A percentile compares a stretch with the other conserved stretches of the same genome.
These are phyloP conservation scores for Erebia aethiops DNA, from an alignment of 2,888 invertebrate genomes.

Conservation along the genomic window DNA sequence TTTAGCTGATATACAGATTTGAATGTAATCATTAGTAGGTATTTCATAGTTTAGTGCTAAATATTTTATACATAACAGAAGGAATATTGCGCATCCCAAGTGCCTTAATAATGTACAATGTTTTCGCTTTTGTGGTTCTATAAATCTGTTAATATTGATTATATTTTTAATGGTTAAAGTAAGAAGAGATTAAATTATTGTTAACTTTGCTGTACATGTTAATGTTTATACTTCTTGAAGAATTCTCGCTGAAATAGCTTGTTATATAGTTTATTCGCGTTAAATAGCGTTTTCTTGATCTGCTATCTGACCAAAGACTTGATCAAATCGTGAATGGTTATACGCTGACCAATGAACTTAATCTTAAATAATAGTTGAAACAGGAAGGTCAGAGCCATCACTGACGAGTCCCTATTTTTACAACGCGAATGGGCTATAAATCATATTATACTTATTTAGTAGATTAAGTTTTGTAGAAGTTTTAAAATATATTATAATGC, in stretches of 20 bases:
- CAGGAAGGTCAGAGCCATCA: background rate
- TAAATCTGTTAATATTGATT: slow-evolving; percentile 74
- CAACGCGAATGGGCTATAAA: slow-evolving; percentile 34
- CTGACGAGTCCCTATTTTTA: background rate
- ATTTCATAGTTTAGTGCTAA: slow-evolving; percentile 71
- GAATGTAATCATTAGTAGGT: slow-evolving; percentile 64
- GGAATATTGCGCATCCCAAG: slow-evolving; percentile 73
- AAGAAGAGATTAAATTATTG: slow-evolving; percentile 83
- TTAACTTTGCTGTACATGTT: slow-evolving; percentile 77
- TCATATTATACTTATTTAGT: slow-evolving; percentile 47
- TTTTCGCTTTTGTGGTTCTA: slow-evolving; percentile 74
- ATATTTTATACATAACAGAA: slow-evolving; percentile 72
- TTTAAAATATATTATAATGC: slow-evolving; percentile 51
- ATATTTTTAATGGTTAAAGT: slow-evolving; percentile 70
- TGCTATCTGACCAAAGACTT: slow-evolving; percentile 4
- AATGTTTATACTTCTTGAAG: slow-evolving; percentile 63
- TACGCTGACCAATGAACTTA: background rate
- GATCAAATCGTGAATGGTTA: background rate
- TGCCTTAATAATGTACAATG: slow-evolving; percentile 81
- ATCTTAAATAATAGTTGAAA: background rate
- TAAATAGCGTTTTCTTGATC: background rate
- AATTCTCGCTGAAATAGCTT: slow-evolving; percentile 44
- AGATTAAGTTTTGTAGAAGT: slow-evolving; percentile 39
- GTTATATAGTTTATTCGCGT: slow-evolving; percentile 31
- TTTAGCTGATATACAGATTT: slow-evolving; percentile 32